Base-by-base conservation (phyloP, 1,140 invertebrate species). In the Zaprionus lachaisei region DNA sequence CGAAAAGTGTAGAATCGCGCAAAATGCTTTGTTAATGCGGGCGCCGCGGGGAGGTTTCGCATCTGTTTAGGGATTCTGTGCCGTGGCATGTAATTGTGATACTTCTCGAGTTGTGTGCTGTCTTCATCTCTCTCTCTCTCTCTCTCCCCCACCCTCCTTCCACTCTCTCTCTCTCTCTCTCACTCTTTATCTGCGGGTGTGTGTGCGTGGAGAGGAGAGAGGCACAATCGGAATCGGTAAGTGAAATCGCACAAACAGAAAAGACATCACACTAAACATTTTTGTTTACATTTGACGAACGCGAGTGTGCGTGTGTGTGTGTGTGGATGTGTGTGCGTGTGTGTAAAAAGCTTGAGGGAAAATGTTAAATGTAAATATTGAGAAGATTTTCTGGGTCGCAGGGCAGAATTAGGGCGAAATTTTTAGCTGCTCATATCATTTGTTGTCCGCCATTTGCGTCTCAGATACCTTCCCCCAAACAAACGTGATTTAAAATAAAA, bases 211-310 rank as follows among this genome's bases (percentile, higher is more conserved):
- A 72, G 58, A 57, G 56, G 34, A 73, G 60, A 41, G 49, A 54
- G 24, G 79, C 66, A 64, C 68, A 77, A 87, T 87, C 84, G 78
- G 78, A 83, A 84, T 87, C 84, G 84, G 84, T 87, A 79, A 87
- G 84, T 89, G 22, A 62, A 77, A 72, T 56, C 71, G 51, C 56
- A 67, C 62, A 68, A 69, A 64, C 64, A 65, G 60, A 44, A 64
- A 64, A 69, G 60, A 51, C 66, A 77, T 34, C 57, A 73, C 63
- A 68, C 63, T 28, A 77, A 31, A 70, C 76, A 71, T 72, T 89
- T 89, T 87, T 87, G 84, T 87, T 87, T 87, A 87, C 84, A 87
- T 87, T 75, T 68, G 68, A 49, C 47, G 24, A 44, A 64, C 60
- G 2, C n/a, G 47, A 64, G 17, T 24, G 22, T 44, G 14, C 37